Percentiles rank a stretch among this genome's conserved stretches.
Evolutionary conservation across 2,888 invertebrate genomes (phyloP).

Genomic region (Ophioninae sp.): DNA sequence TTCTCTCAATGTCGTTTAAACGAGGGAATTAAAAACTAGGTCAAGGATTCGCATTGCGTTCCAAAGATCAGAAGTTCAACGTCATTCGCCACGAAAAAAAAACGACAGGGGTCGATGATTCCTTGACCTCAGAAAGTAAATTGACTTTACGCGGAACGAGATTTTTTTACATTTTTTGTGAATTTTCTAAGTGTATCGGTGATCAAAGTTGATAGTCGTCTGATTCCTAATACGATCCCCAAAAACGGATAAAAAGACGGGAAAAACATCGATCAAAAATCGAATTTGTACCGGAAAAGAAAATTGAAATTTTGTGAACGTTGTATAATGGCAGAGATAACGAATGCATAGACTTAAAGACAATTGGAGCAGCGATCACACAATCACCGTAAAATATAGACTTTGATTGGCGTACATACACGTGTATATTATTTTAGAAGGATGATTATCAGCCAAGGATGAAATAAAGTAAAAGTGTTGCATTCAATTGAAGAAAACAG

Average conservation of each 20-base stretch:
- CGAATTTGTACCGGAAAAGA: neutral
- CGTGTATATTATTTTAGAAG: neutral
- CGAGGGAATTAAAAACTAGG: too few relatives aligned
- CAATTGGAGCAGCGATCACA: neutral
- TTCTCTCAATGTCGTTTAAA: too few relatives aligned
- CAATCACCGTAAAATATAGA: neutral
- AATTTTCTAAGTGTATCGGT: neutral
- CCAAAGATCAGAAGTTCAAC: too few relatives aligned
- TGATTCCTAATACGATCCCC: neutral
- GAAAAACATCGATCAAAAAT: neutral
- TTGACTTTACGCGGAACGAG: neutral
- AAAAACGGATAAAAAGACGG: neutral
- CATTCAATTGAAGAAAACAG: neutral
- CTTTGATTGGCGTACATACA: neutral
- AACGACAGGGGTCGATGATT: neutral
- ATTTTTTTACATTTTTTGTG: neutral
- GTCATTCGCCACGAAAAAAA: too few relatives aligned
- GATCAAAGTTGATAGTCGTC: neutral
- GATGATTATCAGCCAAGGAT: neutral
- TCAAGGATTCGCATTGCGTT: too few relatives aligned
- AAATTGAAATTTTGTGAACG: neutral
- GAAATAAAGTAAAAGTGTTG: slow-evolving; percentile 8
- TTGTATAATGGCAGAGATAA: neutral
- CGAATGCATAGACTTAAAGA: neutral
- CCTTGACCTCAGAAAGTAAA: neutral